Evolutionary conservation across 2,888 invertebrate species (phyloP).

Genomic region (Pollenia angustigena): DNA sequence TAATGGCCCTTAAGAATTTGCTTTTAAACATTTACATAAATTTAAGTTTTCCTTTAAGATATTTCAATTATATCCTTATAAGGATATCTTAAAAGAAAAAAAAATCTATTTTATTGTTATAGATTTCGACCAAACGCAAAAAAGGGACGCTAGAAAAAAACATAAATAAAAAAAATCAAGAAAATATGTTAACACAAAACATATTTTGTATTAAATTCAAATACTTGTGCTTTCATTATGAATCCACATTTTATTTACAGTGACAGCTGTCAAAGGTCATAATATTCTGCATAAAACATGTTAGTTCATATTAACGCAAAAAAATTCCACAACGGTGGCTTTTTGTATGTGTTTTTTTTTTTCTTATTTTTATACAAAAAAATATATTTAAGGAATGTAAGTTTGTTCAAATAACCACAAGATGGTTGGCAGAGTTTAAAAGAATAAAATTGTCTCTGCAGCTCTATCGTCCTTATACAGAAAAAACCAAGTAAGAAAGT

Average conservation of each 20-base stretch:
- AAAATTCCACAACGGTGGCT: slow-evolving; percentile 15
- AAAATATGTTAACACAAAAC: slow-evolving; percentile 18
- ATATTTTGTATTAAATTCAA: slow-evolving; percentile 36
- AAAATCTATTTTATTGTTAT: not conserved
- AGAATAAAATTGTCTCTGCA: too few species aligned
- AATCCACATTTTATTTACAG: slow-evolving; percentile 57
- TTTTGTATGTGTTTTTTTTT: slow-evolving; percentile 1
- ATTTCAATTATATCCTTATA: not conserved
- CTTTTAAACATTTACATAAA: too few species aligned
- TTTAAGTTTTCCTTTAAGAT: not conserved
- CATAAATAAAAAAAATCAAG: not conserved
- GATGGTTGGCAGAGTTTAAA: too few species aligned
- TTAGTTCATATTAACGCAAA: not conserved
- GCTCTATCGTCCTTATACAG: too few species aligned
- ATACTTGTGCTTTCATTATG: slow-evolving; percentile 40
- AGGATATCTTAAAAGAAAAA: not conserved
- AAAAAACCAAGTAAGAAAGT: too few species aligned
- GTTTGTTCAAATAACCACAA: too few species aligned
- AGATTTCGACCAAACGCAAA: not conserved
- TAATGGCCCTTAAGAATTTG: too few species aligned
- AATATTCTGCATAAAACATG: slow-evolving; percentile 15
- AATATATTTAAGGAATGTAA: not conserved
- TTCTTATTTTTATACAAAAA: not conserved
- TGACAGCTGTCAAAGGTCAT: slow-evolving; percentile 67
- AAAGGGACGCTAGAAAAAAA: not conserved